A percentile compares a stretch with the other conserved stretches of the same genome.
Conservation (phyloP, 2,797 vertebrate genomes). For the Gymnodraco acuticeps region DNA sequence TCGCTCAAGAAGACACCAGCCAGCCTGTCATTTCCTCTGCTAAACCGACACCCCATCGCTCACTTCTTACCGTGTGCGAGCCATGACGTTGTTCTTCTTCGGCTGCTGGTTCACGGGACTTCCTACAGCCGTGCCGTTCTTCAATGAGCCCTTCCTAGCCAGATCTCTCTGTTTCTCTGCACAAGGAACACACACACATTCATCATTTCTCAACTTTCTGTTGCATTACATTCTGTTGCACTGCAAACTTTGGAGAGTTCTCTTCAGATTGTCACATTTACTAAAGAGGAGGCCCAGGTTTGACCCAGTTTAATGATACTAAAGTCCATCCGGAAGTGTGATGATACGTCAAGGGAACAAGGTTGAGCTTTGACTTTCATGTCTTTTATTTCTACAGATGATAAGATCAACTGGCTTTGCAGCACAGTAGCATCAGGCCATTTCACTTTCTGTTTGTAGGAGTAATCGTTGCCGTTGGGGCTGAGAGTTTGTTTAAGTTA, state of each 20-base stretch:
- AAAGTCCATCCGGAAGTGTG: too few relatives aligned
- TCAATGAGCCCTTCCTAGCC: constrained; percentile 95
- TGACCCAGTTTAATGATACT: background rate
- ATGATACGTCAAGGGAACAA: too few relatives aligned
- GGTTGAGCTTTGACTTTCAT: too few relatives aligned
- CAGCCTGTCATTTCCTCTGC: background rate
- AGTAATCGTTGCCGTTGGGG: background rate
- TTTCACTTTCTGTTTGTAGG: constrained; percentile 15
- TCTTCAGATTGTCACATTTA: background rate
- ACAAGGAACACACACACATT: background rate
- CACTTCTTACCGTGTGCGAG: constrained; percentile 92
- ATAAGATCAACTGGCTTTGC: background rate
- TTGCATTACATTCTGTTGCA: too few relatives aligned
- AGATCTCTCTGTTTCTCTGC: constrained; percentile 98
- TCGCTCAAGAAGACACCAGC: background rate
- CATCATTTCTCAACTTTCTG: too few relatives aligned
- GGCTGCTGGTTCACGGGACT: constrained; percentile 98
- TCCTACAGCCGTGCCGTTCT: constrained; percentile 90
- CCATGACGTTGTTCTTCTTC: constrained; percentile 99
- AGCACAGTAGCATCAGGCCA: constrained; percentile 8
- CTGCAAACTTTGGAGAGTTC: background rate
- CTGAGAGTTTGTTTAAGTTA: background rate
- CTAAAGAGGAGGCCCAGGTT: background rate
- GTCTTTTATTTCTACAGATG: too few relatives aligned
- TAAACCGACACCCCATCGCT: background rate